Base-by-base conservation (phyloP, 1,140 invertebrate species). In the Rhagoletis zephyria region DNA sequence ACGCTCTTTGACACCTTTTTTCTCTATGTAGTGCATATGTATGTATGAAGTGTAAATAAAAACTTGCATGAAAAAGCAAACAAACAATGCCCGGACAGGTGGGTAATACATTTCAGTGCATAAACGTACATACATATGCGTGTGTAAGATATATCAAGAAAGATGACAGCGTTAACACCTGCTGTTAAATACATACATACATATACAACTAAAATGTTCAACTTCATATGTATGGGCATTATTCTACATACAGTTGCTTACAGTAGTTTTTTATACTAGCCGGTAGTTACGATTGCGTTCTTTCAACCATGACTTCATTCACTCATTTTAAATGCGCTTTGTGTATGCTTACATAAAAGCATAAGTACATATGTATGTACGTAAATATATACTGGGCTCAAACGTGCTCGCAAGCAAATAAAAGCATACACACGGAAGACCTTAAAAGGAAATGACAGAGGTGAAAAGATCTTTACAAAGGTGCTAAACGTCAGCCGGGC, bases 261-360 rank as follows among this genome's bases (percentile, higher is more conserved):
- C 45, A 1, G 42, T 45, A 74, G 19, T 74, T 74, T 45, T 74
- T 48, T 74, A 74, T 48, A n/a, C 12, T 51, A 48, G 30, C 40
- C 12, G 30, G 19, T 19, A 70, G 30, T 42, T 40, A 42, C 40
- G 45, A 14, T 74, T 74, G 12, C 12, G 45, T 74, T 74, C 70
- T 74, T 74, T 74, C 45, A 74, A 74, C 45, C 42, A 16, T 74
- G 70, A 74, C 70, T 74, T 74, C 70, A 4, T 74, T 74, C 70
- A 4, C 70, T 74, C 45, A 74, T 74, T 51, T 74, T 51, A 45
- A 48, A 74, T 51, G 45, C 16, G 42, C 42, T 70, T 16, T 74
- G 16, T 45, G 5, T 63, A 63, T 48, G 45, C 40, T 10, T 74
- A 74, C 10, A n/a, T 51, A 45, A 1, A 16, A n/a, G 10, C 5